Conservation (phyloP, 2,113 vertebrate species). For the Pachycephala philippinensis region DNA sequence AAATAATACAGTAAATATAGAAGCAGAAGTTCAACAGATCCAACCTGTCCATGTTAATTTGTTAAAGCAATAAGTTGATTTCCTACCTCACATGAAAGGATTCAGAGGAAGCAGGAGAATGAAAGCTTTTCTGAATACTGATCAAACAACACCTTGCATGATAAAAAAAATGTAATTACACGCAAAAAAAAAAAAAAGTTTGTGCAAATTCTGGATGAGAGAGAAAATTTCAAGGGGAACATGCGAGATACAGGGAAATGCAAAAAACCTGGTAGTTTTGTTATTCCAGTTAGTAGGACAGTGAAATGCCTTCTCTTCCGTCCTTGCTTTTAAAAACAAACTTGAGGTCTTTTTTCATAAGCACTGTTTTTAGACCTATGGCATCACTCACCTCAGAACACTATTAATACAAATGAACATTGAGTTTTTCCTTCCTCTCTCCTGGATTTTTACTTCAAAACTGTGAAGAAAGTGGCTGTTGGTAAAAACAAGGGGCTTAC, state of each 20-base stretch:
- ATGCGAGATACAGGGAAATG: neutral
- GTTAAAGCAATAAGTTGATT: neutral
- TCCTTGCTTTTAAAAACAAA: neutral
- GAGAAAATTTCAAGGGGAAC: neutral
- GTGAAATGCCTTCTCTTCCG: neutral
- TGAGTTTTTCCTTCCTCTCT: neutral
- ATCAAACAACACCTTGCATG: neutral
- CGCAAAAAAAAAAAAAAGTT: neutral
- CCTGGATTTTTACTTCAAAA: neutral
- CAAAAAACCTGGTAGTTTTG: neutral
- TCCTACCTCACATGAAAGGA: neutral
- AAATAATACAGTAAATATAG: conserved; percentile 10
- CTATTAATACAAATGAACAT: neutral
- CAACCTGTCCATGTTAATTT: neutral
- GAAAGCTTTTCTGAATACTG: neutral
- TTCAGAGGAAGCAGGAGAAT: neutral
- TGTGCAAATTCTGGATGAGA: neutral
- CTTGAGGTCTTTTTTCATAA: neutral
- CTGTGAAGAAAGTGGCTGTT: neutral
- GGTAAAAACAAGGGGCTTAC: neutral
- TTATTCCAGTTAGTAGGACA: neutral
- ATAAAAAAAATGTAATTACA: neutral
- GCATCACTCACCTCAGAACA: neutral
- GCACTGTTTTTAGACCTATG: neutral
- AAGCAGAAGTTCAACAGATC: neutral